A percentile compares a stretch with the other conserved stretches of the same genome.
These are phyloP conservation scores for Elysia crispata DNA, from an alignment of 2,888 invertebrate genomes.

Conservation along the genomic window DNA sequence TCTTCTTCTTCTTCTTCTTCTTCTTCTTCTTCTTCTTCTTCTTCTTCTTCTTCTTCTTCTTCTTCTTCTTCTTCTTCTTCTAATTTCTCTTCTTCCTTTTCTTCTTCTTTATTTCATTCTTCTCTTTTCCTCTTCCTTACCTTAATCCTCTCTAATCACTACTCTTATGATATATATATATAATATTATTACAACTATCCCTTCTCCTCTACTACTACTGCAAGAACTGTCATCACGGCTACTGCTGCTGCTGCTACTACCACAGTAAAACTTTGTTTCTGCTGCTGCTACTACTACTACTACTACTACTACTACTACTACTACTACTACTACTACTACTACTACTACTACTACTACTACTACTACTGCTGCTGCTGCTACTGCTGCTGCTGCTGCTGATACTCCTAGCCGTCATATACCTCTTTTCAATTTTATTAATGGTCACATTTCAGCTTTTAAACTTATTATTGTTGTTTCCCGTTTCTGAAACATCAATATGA, in stretches of 20 bases:
- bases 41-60: background rate
- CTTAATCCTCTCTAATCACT: too few relatives aligned
- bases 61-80: background rate
- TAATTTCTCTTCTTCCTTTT: too few relatives aligned
- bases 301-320: slow-evolving; percentile 9
- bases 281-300: background rate
- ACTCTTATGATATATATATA: background rate
- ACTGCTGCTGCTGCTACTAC: too few relatives aligned
- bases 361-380: slow-evolving; percentile 1
- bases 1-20: background rate
- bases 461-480: too few relatives aligned
- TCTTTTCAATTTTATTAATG: background rate
- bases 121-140: slow-evolving; percentile 10
- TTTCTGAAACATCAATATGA: too few relatives aligned
- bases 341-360: slow-evolving; percentile 9
- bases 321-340: slow-evolving; percentile 9
- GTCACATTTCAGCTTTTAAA: too few relatives aligned
- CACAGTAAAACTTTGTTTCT: background rate
- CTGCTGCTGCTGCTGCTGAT: background rate
- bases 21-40: background rate
- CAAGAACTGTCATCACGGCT: background rate
- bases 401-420: background rate
- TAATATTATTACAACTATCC: background rate
- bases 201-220: background rate
- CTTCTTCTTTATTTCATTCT: background rate